These are phyloP conservation scores for Numenius arquata DNA, from an alignment of 2,113 vertebrate genomes.

Conservation along the genomic window DNA sequence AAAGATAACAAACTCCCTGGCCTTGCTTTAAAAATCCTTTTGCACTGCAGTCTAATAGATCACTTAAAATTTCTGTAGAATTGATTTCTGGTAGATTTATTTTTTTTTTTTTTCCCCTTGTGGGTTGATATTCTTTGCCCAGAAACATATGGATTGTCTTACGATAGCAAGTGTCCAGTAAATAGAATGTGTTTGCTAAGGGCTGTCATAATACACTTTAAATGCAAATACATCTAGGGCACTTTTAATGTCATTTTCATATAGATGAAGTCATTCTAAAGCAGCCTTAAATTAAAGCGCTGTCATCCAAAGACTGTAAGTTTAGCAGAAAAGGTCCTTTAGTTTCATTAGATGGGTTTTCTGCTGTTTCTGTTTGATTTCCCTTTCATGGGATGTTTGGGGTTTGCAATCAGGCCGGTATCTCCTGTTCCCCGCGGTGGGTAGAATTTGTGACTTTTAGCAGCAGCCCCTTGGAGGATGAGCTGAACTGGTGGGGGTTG, in stretches of 20 bases:
- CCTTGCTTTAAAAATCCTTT: background rate
- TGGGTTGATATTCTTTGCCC: background rate
- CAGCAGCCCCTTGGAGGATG: background rate
- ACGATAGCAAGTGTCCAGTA: background rate
- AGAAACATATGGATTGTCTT: background rate
- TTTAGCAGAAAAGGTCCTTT: conserved; percentile 29
- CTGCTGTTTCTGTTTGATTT: background rate
- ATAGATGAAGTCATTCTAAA: conserved; percentile 60
- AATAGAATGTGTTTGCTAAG: conserved; percentile 32
- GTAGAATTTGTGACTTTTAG: background rate
- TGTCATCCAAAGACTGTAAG: conserved; percentile 49
- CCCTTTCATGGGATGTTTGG: background rate
- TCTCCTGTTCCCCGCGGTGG: background rate
- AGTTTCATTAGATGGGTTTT: background rate
- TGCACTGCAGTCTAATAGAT: background rate
- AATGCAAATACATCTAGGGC: conserved; percentile 54
- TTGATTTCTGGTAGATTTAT: background rate
- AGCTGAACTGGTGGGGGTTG: background rate
- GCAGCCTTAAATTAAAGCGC: conserved; percentile 52
- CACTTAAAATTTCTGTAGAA: background rate
- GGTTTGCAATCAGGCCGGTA: background rate
- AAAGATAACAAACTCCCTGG: background rate
- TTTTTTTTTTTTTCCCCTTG: background rate
- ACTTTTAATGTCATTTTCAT: conserved; percentile 68
- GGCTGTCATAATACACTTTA: conserved; percentile 26